Conservation (phyloP, 2,797 vertebrate species). For the Silurus lanzhouensis region DNA sequence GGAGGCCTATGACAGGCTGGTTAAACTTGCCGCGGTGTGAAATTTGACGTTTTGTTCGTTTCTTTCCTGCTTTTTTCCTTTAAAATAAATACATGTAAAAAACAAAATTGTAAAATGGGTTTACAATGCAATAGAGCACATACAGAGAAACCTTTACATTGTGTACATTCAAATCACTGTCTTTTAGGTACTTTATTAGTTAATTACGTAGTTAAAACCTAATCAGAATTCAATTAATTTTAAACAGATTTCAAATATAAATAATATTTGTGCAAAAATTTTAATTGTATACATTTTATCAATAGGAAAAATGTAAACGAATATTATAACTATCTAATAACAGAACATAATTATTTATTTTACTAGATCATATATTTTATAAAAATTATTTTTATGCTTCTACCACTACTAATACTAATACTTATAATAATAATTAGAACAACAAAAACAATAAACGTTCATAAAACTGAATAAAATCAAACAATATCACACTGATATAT, state of each 20-base stretch:
- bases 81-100: no score
- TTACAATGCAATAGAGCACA: background rate
- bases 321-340: background rate
- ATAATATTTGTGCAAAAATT: no score
- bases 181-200: background rate
- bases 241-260: background rate
- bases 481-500: no score
- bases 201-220: background rate
- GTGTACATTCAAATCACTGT: background rate
- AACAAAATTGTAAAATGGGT: background rate
- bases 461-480: no score
- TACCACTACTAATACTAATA: background rate
- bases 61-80: background rate
- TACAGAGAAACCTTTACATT: background rate
- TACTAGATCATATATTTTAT: background rate
- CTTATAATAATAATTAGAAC: background rate
- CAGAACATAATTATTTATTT: background rate
- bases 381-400: background rate
- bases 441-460: background rate
- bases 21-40: conserved; percentile 64
- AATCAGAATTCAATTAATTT: background rate
- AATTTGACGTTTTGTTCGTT: background rate
- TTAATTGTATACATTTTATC: background rate
- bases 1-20: conserved; percentile 61
- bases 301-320: background rate